These are phyloP conservation scores for Pheosia tremula DNA, from an alignment of 2,888 invertebrate genomes.

Conservation along the genomic window DNA sequence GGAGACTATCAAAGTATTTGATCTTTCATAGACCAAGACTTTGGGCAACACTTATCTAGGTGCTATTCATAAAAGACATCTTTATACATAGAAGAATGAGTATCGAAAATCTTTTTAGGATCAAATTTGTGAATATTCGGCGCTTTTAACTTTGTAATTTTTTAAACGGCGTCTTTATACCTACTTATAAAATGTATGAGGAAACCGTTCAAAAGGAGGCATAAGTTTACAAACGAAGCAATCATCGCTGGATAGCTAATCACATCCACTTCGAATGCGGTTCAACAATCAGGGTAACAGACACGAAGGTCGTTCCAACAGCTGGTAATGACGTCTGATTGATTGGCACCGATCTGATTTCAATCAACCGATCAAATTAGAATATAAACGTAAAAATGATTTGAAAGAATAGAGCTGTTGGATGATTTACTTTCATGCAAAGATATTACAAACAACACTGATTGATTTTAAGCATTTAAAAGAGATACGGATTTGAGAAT, in stretches of 20 bases:
- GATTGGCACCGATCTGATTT: constrained; percentile 17
- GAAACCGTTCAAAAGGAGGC: neutral
- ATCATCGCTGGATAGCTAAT: constrained; percentile 39
- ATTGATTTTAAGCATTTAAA: constrained; percentile 11
- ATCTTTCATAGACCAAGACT: too few relatives aligned
- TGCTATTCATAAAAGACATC: too few relatives aligned
- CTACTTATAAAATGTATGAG: too few relatives aligned
- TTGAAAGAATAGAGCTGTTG: neutral
- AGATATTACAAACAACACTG: constrained; percentile 9
- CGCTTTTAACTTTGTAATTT: neutral
- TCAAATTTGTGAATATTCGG: too few relatives aligned
- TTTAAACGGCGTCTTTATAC: too few relatives aligned
- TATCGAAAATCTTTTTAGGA: too few relatives aligned
- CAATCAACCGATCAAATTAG: neutral
- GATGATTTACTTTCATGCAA: neutral
- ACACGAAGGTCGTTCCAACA: constrained; percentile 22
- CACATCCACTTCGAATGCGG: constrained; percentile 34
- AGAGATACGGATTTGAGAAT: neutral
- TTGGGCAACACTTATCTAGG: too few relatives aligned
- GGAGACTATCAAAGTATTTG: too few relatives aligned
- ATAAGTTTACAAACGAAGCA: constrained; percentile 39
- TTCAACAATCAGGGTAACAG: constrained; percentile 25
- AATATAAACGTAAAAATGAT: neutral
- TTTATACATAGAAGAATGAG: too few relatives aligned
- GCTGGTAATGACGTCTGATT: constrained; percentile 20